Percentiles rank a stretch among this genome's conserved stretches.
Evolutionary conservation across 1,140 invertebrate genomes (phyloP).

Genomic region (Cotesia chilonis): DNA sequence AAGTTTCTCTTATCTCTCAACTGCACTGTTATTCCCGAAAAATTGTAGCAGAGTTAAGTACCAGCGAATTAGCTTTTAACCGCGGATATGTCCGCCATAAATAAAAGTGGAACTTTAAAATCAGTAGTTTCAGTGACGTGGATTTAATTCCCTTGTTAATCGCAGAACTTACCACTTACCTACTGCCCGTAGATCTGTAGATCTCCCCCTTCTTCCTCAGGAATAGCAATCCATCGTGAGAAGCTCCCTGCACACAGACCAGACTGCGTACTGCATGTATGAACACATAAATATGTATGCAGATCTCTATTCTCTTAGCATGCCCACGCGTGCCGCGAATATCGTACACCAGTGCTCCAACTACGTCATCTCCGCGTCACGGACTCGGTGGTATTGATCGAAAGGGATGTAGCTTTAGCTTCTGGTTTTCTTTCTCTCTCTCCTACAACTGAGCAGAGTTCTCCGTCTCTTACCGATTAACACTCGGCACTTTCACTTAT

Average conservation of each 20-base stretch:
- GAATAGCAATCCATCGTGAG: neutral
- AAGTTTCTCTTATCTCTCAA: too few species aligned
- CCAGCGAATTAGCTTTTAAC: neutral
- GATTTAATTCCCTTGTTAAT: constrained; percentile 6
- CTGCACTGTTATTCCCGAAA: too few species aligned
- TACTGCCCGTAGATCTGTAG: neutral
- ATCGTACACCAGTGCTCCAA: constrained; percentile 14
- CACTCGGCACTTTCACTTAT: neutral
- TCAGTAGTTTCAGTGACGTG: neutral
- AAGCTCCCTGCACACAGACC: too few species aligned
- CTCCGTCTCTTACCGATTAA: neutral
- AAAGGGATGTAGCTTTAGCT: constrained; percentile 25
- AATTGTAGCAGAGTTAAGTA: neutral
- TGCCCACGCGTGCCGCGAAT: constrained; percentile 15
- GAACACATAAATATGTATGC: neutral
- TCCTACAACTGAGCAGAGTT: neutral
- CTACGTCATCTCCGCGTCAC: constrained; percentile 36
- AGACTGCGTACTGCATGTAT: too few species aligned
- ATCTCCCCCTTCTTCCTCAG: neutral
- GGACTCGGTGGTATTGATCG: constrained; percentile 35
- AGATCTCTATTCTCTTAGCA: neutral
- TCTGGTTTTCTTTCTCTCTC: constrained; percentile 4
- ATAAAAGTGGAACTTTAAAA: neutral
- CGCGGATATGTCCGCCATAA: neutral
- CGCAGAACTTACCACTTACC: neutral